These are phyloP conservation scores for Actinia tenebrosa DNA, from an alignment of 64 coral and sea anemone genomes.

Conservation along the genomic window DNA sequence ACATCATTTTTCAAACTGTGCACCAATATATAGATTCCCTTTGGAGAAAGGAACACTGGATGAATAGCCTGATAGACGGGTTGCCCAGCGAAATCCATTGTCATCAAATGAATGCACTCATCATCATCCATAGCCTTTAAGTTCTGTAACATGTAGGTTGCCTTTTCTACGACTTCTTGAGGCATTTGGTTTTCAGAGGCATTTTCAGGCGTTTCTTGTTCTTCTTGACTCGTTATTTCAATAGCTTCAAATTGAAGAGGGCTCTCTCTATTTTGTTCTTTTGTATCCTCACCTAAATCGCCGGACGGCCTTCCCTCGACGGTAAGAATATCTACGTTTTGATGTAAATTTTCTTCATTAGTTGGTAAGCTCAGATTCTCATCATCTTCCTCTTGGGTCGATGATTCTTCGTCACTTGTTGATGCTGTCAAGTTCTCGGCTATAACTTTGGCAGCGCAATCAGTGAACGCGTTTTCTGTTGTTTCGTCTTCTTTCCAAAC, in stretches of 20 bases:
- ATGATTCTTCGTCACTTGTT: neutral
- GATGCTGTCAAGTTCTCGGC: neutral
- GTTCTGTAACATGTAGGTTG: neutral
- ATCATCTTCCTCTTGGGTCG: neutral
- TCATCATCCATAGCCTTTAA: neutral
- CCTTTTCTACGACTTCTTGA: neutral
- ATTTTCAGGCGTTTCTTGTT: neutral
- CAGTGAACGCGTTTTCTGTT: neutral
- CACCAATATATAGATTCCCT: neutral
- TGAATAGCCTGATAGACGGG: neutral
- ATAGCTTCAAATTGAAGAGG: neutral
- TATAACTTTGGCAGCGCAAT: neutral
- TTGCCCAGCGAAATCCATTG: conserved; percentile 8
- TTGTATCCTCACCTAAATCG: neutral
- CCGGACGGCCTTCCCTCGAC: neutral
- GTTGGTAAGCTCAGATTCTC: neutral
- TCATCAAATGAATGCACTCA: neutral
- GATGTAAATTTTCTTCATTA: neutral
- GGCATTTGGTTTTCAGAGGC: neutral
- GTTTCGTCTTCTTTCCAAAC: neutral
- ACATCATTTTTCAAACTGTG: neutral
- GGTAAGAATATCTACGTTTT: too few species aligned
- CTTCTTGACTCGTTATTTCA: neutral
- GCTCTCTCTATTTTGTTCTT: neutral
- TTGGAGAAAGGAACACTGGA: conserved; percentile 2